Base-by-base conservation (phyloP, 2,797 vertebrate genomes). In the Linurgus olivaceus region DNA sequence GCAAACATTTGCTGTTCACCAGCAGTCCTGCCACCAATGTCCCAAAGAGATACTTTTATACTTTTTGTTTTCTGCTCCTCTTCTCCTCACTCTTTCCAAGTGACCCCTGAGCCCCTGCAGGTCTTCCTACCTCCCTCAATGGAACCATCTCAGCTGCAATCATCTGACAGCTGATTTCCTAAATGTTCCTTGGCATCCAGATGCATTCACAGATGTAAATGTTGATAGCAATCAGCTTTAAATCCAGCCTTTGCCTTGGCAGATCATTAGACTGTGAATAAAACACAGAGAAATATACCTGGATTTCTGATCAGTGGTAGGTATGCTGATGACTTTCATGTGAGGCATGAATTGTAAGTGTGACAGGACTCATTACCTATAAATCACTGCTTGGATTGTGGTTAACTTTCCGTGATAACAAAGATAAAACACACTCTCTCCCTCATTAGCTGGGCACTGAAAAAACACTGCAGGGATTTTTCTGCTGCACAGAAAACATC, bases 401-500 rank as follows among this genome's bases (percentile, higher is more conserved):
- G 93, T 94, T 96, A 97, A 96, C 95, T 95, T 96, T 54, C 90
- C 38, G 2, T 92, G 83, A 70, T 93, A 96, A 94, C 88, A 93
- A 95, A 96, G 95, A 96, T 94, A 89, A 96, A 97, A 94, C 88
- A 77, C 51, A 9, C 75, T 93, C 65, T 96, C 72, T 93, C 83
- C 86, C 92, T 97, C 97, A 97, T 97, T 97, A 97, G 93, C 75
- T 88, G 86, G 94, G 90, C 87, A 93, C 77, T 91, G 94, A 86
- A 84, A 96, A 88, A 93, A 63, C 80, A 92, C 93, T 89, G 89
- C 93, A 92, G 94, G 90, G 79, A 78, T 85, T 61, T 92, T 94
- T 81, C 87, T 61, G 42, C 75, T 76, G 86, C 85, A 38, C 21
- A 61, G 87, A 62, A 94, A 96, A 88, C 85, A 90, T 91, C 89